Evolutionary conservation across 2,113 vertebrate species (phyloP), one percentile per base, ranked within the genome.

Genomic region (Triplophysa tibetana): DNA sequence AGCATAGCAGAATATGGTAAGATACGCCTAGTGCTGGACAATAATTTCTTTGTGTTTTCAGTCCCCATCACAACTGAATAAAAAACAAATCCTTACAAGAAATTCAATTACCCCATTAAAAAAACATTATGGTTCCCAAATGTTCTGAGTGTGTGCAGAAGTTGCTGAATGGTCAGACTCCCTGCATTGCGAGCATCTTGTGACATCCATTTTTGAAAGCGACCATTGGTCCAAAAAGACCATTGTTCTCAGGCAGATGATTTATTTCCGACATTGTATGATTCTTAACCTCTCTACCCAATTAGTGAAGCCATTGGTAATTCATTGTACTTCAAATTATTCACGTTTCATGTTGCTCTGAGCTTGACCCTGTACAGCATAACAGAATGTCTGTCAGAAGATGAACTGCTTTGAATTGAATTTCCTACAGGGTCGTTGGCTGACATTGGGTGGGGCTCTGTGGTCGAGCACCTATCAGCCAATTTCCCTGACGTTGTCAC

Each of bases 41-140:
- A 90, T 85, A 91, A 90, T 88, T 66, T 75, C 79, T 75, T 81
- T 87, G 82, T 88, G 87, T 89, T 85, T 81, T 79, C 62, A 58
- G 29, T 69, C 58, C 56, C 67, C 17, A 10, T 63, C 58, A 56
- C 74, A 12, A 76, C 62, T 83, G 76, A 80, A 60, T 45, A 45
- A 73, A 73, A 58, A 70, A 67, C 4, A 41, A 69, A 8, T 11
- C 45, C 26, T 70, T 69, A 80, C 2, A 70, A 81, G 73, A 81
- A 75, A 85, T 84, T 82, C 79, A 52, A 80, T 88, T 84, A 85
- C 70, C 79, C 79, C 52, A 77, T 24, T 80, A 82, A 63, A 64
- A 50, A 80, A 73, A 77, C 38, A 23, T 43, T 79, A 61, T 82
- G 43, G 63, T 80, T 77, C 54, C 48, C 50, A 70, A 70, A 68